phyloP scores from a whole-genome alignment of 2,888 invertebrate species.

The Eremobia ochroleuca region DNA sequence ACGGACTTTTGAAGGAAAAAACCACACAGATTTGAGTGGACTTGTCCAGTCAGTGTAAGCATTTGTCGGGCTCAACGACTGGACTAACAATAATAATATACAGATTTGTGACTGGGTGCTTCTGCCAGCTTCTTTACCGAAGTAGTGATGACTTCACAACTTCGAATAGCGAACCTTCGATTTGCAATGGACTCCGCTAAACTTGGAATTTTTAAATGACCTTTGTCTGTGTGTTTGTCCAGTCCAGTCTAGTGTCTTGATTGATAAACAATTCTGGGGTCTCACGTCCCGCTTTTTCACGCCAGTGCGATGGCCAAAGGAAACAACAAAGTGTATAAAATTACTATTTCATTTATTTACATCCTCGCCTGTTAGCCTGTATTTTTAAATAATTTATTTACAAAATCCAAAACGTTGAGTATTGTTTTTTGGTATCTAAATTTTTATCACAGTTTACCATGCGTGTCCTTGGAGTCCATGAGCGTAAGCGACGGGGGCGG shows the following conservation, averaged over 20 bases:
- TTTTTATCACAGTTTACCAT: conserved; percentile 88
- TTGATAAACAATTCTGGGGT: neutral
- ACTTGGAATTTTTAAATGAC: neutral
- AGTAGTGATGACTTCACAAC: neutral
- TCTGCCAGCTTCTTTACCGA: neutral
- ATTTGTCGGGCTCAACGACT: too few relatives aligned
- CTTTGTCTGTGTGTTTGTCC: too few relatives aligned
- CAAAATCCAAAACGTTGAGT: conserved; percentile 85
- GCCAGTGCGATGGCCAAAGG: conserved; percentile 18
- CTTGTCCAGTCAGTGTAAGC: too few relatives aligned
- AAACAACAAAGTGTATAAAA: conserved; percentile 65
- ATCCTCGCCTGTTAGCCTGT: conserved; percentile 87
- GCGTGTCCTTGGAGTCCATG: conserved; percentile 78
- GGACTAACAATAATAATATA: too few relatives aligned
- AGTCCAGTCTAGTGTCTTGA: neutral
- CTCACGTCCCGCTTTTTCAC: neutral
- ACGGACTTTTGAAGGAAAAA: too few relatives aligned
- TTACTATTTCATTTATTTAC: conserved; percentile 88
- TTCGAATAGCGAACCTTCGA: neutral
- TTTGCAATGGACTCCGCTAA: neutral
- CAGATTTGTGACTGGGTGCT: too few relatives aligned
- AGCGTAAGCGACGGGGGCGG: conserved; percentile 69
- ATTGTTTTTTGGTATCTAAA: conserved; percentile 86
- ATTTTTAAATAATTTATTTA: conserved; percentile 85
- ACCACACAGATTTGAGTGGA: too few relatives aligned